Conservation (phyloP, 1,140 invertebrate genomes). For the Magallana angulata region DNA sequence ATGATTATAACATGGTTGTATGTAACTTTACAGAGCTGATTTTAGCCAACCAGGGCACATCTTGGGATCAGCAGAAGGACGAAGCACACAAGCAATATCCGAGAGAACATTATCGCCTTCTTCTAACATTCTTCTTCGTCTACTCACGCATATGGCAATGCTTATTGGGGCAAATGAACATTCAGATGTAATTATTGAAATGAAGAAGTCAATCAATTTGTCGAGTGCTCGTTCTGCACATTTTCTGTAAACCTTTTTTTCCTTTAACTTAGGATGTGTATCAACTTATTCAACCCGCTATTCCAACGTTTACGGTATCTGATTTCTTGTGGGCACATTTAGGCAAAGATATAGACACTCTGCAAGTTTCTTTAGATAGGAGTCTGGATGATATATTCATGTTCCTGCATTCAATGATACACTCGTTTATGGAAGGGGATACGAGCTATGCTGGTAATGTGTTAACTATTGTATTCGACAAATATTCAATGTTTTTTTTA, state of each 20-base stretch:
- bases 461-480: too few species aligned
- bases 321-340: neutral
- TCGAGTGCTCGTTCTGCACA: too few species aligned
- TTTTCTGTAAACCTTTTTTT: too few species aligned
- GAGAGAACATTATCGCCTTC: neutral
- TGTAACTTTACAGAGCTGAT: neutral
- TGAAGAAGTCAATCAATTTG: neutral
- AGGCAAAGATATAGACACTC: neutral
- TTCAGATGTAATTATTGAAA: neutral
- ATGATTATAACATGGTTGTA: too few species aligned
- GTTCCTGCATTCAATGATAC: neutral
- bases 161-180: constrained; percentile 3
- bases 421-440: neutral
- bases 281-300: neutral
- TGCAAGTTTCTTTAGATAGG: neutral
- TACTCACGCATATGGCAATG: neutral
- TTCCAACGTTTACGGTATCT: neutral
- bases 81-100: neutral
- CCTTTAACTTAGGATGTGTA: neutral
- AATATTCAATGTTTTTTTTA: too few species aligned
- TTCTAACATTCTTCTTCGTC: neutral
- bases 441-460: neutral
- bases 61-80: neutral
- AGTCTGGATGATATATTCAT: neutral
- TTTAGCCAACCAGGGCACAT: neutral